Conservation (phyloP, 2,797 vertebrate genomes). For the Diplodus puntazzo region DNA sequence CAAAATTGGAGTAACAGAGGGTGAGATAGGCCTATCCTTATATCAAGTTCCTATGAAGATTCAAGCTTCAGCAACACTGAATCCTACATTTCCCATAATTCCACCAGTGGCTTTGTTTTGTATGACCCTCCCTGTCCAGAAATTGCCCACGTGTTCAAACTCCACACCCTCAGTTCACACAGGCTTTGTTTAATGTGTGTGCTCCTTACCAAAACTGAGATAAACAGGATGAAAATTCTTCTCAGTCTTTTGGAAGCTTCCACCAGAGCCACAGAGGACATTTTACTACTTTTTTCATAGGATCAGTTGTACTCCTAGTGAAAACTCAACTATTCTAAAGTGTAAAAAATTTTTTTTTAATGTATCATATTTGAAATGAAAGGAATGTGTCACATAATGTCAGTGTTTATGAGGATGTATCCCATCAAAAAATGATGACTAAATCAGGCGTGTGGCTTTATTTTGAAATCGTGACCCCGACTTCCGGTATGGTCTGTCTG, state of each 20-base stretch:
- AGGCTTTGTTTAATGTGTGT: neutral
- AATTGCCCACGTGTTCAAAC: neutral
- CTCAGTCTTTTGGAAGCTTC: neutral
- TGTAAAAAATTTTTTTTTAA: too few relatives aligned
- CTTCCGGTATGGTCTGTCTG: conserved; percentile 11
- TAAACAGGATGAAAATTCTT: neutral
- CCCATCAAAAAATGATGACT: too few relatives aligned
- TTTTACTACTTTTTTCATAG: too few relatives aligned
- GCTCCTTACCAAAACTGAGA: neutral
- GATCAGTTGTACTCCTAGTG: too few relatives aligned
- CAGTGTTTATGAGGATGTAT: too few relatives aligned
- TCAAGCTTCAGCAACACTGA: neutral
- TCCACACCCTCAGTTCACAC: neutral
- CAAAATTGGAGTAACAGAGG: neutral
- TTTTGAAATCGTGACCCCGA: conserved; percentile 30
- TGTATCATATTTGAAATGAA: too few relatives aligned
- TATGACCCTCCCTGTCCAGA: neutral
- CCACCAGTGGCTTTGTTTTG: neutral
- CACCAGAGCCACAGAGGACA: neutral
- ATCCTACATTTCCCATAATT: conserved; percentile 6
- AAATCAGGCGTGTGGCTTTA: conserved; percentile 21
- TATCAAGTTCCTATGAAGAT: neutral
- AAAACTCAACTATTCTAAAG: too few relatives aligned
- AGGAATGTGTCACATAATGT: too few relatives aligned
- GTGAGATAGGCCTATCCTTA: neutral